Base-by-base conservation (phyloP, 1,140 invertebrate genomes). In the Calycopis cecrops region DNA sequence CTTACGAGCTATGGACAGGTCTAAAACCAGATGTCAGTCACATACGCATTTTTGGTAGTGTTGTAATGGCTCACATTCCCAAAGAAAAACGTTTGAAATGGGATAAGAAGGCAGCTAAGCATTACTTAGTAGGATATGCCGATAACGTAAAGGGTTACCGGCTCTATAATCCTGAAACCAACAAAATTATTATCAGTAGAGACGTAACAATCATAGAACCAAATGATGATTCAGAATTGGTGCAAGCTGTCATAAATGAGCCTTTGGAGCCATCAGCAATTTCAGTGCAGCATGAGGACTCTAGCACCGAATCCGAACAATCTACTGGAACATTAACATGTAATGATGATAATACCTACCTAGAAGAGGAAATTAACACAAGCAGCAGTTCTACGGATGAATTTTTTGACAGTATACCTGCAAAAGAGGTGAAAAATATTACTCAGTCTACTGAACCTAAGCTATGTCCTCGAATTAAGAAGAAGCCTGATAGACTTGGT, bases 31-130 rank as follows among this genome's bases (percentile, higher is more conserved):
- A 28, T 28, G 6, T 28, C 6, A 28, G 21, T 28, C 21, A 28
- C 6, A 28, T 28, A 28, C 21, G 21, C 21, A 28, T 44, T 42
- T 37, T 53, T 37, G 17, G 57, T 21, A 16, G 52, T 59, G 17
- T 54, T 55, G 44, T 21, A 17, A 16, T 47, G 16, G 16, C 44
- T 9, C 44, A 47, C 17, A 18, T 47, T 9, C 44, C 44, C 10
- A 47, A 47, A 18, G 44, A 47, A 47, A 47, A 18, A 47, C 14
- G 16, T 4, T 17, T 47, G 16, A 48, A 48, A 3, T 28, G 44
- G 44, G 21, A 16, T 18, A 48, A 48, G n/a, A 48, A 48, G 17
- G 17, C 44, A 11, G 9, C 9, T 11, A 48, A 48, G 17, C 44
- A 48, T 48, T 48, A 48, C 17, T 21, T 48, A 11, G 44, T 18